phyloP scores from a whole-genome alignment of 1,140 invertebrate genomes.

The Procambarus clarkii region DNA sequence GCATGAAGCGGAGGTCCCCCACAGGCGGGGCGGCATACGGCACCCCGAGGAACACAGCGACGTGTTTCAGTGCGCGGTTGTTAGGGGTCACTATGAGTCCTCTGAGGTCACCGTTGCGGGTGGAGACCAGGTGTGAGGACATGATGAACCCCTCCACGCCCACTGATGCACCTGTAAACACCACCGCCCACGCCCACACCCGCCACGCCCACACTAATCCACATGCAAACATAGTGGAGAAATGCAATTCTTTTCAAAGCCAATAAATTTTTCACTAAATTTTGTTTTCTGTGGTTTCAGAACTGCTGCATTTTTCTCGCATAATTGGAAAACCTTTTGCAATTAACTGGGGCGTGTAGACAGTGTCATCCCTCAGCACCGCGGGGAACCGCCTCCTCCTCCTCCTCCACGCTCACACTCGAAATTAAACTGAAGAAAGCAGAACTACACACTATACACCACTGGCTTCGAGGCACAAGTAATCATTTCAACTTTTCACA shows the following conservation, averaged over 20 bases:
- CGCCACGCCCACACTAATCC: background rate
- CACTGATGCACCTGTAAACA: background rate
- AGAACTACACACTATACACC: too few species aligned
- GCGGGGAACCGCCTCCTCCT: too few species aligned
- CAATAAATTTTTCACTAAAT: background rate
- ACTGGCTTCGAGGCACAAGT: too few species aligned
- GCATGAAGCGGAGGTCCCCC: conserved; percentile 81
- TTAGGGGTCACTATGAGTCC: conserved; percentile 76
- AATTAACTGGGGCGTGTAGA: background rate
- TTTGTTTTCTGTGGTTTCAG: background rate
- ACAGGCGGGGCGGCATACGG: conserved; percentile 82
- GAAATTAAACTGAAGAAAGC: too few species aligned
- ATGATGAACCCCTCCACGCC: background rate
- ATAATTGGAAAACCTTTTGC: background rate
- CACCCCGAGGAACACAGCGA: conserved; percentile 83
- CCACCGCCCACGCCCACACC: conserved; percentile 6
- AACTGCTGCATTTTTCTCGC: background rate
- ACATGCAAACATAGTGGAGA: background rate
- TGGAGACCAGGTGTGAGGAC: conserved; percentile 74
- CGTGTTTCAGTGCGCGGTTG: conserved; percentile 81
- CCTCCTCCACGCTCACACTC: too few species aligned
- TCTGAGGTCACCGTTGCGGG: conserved; percentile 77
- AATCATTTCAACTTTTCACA: too few species aligned
- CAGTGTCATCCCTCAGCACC: background rate
- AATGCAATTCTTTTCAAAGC: background rate